Evolutionary conservation across 2,797 vertebrate species (phyloP).

Genomic region (Spondyliosoma cantharus): DNA sequence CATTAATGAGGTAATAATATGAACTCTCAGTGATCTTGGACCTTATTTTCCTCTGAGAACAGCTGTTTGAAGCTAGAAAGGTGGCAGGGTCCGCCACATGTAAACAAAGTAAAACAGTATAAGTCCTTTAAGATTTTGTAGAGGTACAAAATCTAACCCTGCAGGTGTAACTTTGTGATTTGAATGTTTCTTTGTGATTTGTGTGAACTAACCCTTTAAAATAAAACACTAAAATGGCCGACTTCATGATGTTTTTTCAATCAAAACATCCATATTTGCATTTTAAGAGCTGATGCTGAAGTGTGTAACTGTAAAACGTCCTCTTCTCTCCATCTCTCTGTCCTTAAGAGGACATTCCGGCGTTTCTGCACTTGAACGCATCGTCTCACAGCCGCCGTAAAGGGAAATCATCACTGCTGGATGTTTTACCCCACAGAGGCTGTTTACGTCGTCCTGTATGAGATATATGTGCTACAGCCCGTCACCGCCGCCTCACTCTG

Average conservation of each 20-base stretch:
- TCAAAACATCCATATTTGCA: too few species aligned
- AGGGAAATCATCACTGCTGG: constrained; percentile 36
- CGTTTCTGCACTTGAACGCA: background rate
- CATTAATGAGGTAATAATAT: too few species aligned
- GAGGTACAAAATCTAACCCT: too few species aligned
- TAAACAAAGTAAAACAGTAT: too few species aligned
- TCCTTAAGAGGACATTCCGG: constrained; percentile 7
- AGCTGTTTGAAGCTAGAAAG: too few species aligned
- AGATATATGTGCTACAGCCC: constrained; percentile 23
- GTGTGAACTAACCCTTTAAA: background rate
- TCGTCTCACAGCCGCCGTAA: background rate
- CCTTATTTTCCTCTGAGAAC: too few species aligned
- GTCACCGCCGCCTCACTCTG: constrained; percentile 32
- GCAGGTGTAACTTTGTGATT: too few species aligned
- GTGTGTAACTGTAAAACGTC: background rate
- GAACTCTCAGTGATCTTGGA: too few species aligned
- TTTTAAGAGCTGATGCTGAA: background rate
- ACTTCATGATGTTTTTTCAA: background rate
- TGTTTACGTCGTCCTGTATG: constrained; percentile 15
- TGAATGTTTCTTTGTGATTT: too few species aligned
- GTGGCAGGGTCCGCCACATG: too few species aligned
- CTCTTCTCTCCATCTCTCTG: background rate
- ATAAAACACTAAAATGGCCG: background rate
- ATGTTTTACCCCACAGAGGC: constrained; percentile 20
- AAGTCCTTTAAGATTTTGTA: too few species aligned